Percentiles rank a stretch among this genome's conserved stretches.
Evolutionary conservation across 1,140 invertebrate genomes (phyloP).

Genomic region (Pectinophora gossypiella): DNA sequence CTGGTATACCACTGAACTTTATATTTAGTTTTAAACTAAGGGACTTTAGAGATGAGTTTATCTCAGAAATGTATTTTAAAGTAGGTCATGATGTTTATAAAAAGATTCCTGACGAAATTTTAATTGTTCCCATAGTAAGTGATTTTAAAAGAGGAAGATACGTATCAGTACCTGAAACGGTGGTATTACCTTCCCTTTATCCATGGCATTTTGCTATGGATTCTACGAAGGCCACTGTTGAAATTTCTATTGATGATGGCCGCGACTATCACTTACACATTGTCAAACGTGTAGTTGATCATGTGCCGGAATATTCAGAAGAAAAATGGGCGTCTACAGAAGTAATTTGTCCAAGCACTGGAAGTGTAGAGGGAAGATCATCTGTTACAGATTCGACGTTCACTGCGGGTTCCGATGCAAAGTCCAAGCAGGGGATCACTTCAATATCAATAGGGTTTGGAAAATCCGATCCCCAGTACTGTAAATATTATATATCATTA

Average conservation of each 20-base stretch:
- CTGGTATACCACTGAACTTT: constrained; percentile 34
- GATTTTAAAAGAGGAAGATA: constrained; percentile 16
- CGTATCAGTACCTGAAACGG: constrained; percentile 29
- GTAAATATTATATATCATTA: no score
- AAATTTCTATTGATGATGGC: constrained; percentile 29
- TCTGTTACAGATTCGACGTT: no score
- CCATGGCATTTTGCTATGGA: constrained; percentile 40
- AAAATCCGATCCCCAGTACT: no score
- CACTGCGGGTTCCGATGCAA: background rate
- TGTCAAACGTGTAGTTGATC: constrained; percentile 29
- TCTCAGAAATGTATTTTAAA: constrained; percentile 36
- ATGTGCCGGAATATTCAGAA: constrained; percentile 13
- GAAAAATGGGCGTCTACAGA: background rate
- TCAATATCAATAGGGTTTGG: background rate
- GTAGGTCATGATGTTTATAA: constrained; percentile 26
- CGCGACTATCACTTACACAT: constrained; percentile 40
- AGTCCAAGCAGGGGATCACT: background rate
- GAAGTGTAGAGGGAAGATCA: no score
- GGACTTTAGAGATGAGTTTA: constrained; percentile 21
- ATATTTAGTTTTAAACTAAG: constrained; percentile 38
- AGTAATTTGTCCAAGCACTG: no score
- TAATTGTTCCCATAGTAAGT: constrained; percentile 32
- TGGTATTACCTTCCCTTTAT: constrained; percentile 42
- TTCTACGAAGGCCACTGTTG: constrained; percentile 13
- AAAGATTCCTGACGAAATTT: constrained; percentile 23